Evolutionary conservation across 1,140 invertebrate genomes (phyloP), one percentile per base, ranked within the genome.

Genomic region (Polypedilum vanderplanki): DNA sequence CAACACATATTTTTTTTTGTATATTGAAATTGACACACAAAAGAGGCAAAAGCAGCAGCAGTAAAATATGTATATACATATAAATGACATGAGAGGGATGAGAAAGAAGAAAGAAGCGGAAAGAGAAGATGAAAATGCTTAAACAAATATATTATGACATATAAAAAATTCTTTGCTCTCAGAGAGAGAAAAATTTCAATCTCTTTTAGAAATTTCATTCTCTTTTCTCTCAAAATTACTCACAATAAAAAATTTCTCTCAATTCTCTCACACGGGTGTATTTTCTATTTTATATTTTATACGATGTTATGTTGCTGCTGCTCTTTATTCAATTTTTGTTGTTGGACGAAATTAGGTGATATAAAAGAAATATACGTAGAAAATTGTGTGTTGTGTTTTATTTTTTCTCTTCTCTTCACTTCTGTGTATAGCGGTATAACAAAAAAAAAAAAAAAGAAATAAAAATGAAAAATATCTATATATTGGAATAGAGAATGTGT

Each of bases 121-220:
- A 70, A 70, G 24, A 33, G 24, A 33, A 33, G 20, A 20, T 18
- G 65, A 70, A 70, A 70, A 70, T 70, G 18, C 17, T 70, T 20
- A 70, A 70, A 70, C 65, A 70, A 70, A 70, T 22, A 70, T 70
- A 70, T 70, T 70, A 70, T 70, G 65, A 70, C 65, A 70, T 70
- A 70, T 8, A 70, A 70, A 18, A 22, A 70, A 70, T n/a, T n/a
- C n/a, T n/a, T n/a, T n/a, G n/a, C n/a, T n/a, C n/a, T 57, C 46
- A n/a, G 46, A 57, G 46, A 57, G 46, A n/a, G 8, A 57, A 15
- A 1, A 2, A 57, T 12, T 57, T 57, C 3, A 57, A 12, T 57
- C 46, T 57, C 46, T 57, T 15, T n/a, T 4, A 3, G 24, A 33
- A 33, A 33, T 33, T 33, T 33, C 24, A 57, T 4, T 57, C 46